Base-by-base conservation (phyloP, 2,797 vertebrate genomes). In the Thripadectes ignobilis region DNA sequence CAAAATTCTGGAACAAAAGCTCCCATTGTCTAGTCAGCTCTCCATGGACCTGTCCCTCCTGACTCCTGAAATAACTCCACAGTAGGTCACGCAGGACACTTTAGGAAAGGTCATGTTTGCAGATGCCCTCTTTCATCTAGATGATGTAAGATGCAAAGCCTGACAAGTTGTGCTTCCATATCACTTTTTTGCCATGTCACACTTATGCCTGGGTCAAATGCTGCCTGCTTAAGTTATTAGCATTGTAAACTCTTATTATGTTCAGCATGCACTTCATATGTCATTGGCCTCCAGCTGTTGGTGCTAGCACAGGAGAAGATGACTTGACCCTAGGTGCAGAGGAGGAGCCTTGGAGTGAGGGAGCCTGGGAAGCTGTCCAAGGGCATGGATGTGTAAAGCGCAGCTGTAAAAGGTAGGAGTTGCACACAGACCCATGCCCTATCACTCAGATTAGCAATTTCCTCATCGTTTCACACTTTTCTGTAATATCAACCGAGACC, bases 201-300 rank as follows among this genome's bases (percentile, higher is more conserved):
- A 48, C 84, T 82, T 55, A 46, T 0, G 27, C 61, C 91, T 89
- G 18, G 10, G 77, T 92, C 91, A 93, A 85, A 89, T 67, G 69
- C 71, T 93, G 88, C 88, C 93, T 95, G 83, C 80, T 96, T 95
- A 95, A 92, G 86, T 79, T 82, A 95, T 94, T 95, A 97, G 93
- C 93, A 93, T 92, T 96, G 94, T 93, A 95, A 97, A 93, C 90
- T 76, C 95, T 86, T 90, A 84, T 92, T 95, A 92, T 63, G 74
- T 93, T 88, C 17, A 2, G 63, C 39, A 4, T 89, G 88, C 85
- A 85, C 83, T 97, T 96, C 94, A 88, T 76, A 45, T 93, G 92
- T 92, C 96, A 92, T 94, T 96, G 96, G 71, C 79, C 83, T 94
- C 80, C 96, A 95, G 95, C 91, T 96, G 95, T 22, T 85, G 89